Percentiles rank a stretch among this genome's conserved stretches.
These are phyloP conservation scores for Tupaia chinensis DNA, from an alignment of 2,113 vertebrate genomes.

Conservation along the genomic window DNA sequence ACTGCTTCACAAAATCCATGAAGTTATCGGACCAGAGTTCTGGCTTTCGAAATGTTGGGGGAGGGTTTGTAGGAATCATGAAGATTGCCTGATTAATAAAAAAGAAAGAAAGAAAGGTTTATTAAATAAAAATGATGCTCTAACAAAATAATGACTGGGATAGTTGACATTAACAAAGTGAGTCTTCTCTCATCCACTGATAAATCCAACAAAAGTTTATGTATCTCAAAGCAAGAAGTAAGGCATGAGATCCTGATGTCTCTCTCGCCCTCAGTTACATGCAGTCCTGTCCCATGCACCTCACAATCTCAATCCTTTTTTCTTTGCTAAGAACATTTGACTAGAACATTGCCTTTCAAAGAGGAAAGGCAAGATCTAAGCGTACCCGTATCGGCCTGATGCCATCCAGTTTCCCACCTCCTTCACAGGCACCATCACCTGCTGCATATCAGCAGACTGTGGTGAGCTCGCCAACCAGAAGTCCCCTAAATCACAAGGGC, in stretches of 20 bases:
- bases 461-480: slow-evolving; percentile 9
- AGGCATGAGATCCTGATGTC: not conserved
- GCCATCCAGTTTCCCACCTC: not conserved
- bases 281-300: not conserved
- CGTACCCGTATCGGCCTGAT: not conserved
- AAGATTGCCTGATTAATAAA: slow-evolving; percentile 93
- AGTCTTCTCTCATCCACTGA: not conserved
- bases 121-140: slow-evolving; percentile 44
- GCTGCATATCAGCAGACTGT: not conserved
- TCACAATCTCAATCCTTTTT: not conserved
- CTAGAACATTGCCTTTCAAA: not conserved
- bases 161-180: slow-evolving; percentile 7
- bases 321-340: not conserved
- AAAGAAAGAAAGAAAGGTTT: not conserved
- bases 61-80: slow-evolving; percentile 98
- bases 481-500: not conserved
- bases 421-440: not conserved
- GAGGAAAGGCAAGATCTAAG: not conserved
- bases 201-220: slow-evolving; percentile 2
- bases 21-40: slow-evolving; percentile 92
- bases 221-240: not conserved
- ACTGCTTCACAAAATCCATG: slow-evolving; percentile 93
- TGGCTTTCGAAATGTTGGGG: slow-evolving; percentile 93
- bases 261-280: not conserved
- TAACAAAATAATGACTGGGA: slow-evolving; percentile 45